phyloP scores from a whole-genome alignment of 2,113 vertebrate genomes.

The Holacanthus passer region DNA sequence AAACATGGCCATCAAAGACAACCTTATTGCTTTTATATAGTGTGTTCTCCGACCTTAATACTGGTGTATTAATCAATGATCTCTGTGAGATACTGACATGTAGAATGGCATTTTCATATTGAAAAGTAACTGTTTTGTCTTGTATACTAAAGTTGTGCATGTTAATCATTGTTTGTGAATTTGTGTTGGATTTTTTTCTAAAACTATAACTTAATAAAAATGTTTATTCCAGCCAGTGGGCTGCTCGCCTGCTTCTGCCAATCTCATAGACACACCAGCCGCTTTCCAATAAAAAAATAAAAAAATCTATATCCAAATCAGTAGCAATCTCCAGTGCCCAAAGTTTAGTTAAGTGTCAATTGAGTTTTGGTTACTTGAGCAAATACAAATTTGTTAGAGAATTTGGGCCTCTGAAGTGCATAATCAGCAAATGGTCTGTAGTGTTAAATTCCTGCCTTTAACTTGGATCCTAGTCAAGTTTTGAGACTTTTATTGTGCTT shows the following conservation, averaged over 20 bases:
- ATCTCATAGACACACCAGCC: background rate
- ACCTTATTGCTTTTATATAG: slow-evolving; percentile 79
- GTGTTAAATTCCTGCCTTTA: background rate
- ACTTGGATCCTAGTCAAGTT: background rate
- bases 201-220: slow-evolving; percentile 88
- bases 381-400: background rate
- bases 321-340: background rate
- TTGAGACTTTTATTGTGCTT: background rate
- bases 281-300: background rate
- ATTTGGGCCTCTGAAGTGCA: background rate
- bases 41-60: slow-evolving; percentile 85
- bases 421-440: background rate
- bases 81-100: slow-evolving; percentile 94
- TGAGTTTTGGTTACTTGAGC: background rate
- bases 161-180: slow-evolving; percentile 86
- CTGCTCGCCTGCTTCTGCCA: slow-evolving; percentile 6
- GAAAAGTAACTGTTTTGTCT: slow-evolving; percentile 94
- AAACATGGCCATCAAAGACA: slow-evolving; percentile 77
- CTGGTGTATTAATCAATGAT: slow-evolving; percentile 89
- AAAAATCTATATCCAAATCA: background rate
- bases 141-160: slow-evolving; percentile 97
- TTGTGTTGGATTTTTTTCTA: slow-evolving; percentile 87
- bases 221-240: slow-evolving; percentile 75
- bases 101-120: slow-evolving; percentile 94
- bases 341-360: background rate